phyloP scores from a whole-genome alignment of 2,113 vertebrate species.

The Holacanthus passer region DNA sequence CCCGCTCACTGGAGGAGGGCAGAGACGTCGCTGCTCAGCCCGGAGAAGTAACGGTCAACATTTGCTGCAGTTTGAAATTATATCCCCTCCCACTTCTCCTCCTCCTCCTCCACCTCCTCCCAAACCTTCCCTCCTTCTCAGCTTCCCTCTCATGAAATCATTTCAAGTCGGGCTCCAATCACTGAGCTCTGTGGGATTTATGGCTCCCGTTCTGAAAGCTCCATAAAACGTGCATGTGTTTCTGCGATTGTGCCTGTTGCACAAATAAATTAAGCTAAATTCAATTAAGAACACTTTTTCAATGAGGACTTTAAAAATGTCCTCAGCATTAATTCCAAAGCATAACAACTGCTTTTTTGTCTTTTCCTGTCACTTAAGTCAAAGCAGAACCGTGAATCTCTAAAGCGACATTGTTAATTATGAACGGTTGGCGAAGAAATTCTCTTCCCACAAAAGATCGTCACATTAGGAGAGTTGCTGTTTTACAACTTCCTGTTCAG shows the following conservation, averaged over 20 bases:
- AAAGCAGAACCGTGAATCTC: conserved; percentile 22
- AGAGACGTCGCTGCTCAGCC: conserved; percentile 14
- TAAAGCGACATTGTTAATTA: conserved; percentile 9
- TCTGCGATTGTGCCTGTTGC: not conserved
- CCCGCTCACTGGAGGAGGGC: conserved; percentile 16
- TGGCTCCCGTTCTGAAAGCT: conserved; percentile 56
- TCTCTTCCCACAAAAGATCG: conserved; percentile 21
- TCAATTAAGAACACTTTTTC: conserved; percentile 6
- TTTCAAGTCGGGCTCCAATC: conserved; percentile 61
- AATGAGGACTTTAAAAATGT: not conserved
- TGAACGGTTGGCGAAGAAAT: conserved; percentile 20
- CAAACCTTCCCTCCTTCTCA: conserved; percentile 30
- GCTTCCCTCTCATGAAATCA: conserved; percentile 57
- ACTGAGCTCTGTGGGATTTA: conserved; percentile 57
- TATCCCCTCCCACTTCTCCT: conserved; percentile 48
- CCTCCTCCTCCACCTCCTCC: conserved; percentile 1
- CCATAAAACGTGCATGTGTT: conserved; percentile 47
- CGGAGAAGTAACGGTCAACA: conserved; percentile 58
- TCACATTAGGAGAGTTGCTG: conserved; percentile 43
- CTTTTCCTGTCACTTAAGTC: not conserved
- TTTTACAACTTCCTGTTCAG: conserved; percentile 65
- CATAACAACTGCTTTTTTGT: not conserved
- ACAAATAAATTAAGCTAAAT: conserved; percentile 26
- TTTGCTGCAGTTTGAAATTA: conserved; percentile 65
- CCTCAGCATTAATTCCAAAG: not conserved